phyloP scores from a whole-genome alignment of 2,797 vertebrate species.

The Okamejei kenojei region DNA sequence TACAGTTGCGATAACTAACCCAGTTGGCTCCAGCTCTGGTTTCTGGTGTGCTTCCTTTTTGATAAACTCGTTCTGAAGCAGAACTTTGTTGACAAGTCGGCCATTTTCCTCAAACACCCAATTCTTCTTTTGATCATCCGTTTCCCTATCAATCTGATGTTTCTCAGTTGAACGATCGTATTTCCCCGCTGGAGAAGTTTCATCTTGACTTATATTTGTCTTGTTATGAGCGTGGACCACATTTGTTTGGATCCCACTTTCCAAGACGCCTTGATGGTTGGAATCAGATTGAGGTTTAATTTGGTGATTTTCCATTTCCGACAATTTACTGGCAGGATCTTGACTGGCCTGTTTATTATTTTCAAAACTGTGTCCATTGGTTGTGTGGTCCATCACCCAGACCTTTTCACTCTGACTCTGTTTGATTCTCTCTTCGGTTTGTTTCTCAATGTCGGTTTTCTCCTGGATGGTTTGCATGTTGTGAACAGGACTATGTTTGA shows the following conservation, averaged over 20 bases:
- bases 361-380: neutral
- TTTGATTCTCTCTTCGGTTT: neutral
- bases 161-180: neutral
- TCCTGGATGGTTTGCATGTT: neutral
- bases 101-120: neutral
- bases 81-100: neutral
- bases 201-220: neutral
- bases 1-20: neutral
- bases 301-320: neutral
- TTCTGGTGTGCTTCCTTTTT: neutral
- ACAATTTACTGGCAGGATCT: neutral
- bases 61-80: neutral
- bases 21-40: constrained; percentile 3
- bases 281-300: neutral
- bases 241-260: neutral
- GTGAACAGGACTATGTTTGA: neutral
- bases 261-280: neutral
- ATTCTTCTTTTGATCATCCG: neutral
- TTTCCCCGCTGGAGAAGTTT: neutral
- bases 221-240: neutral
- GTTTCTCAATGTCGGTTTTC: neutral
- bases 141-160: neutral
- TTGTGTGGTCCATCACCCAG: neutral
- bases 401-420: neutral
- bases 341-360: neutral